Evolutionary conservation across 2,888 invertebrate species (phyloP).

Genomic region (Apotomis turbidana): DNA sequence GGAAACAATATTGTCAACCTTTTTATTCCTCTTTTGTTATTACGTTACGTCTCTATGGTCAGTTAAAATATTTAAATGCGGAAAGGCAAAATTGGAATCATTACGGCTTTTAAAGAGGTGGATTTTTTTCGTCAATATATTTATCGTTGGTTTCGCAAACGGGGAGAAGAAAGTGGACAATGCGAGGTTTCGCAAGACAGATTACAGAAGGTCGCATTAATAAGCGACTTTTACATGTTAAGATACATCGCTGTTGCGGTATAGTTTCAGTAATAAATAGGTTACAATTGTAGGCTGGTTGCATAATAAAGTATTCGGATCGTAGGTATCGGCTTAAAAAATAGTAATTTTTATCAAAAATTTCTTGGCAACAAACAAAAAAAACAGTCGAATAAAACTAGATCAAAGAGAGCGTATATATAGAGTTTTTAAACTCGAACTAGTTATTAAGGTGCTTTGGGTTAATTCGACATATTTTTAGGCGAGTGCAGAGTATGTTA

Average conservation of each 20-base stretch:
- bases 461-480: too few relatives aligned
- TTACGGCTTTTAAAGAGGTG: conserved; percentile 45
- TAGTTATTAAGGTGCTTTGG: too few relatives aligned
- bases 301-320: neutral
- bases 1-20: conserved; percentile 75
- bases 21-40: conserved; percentile 54
- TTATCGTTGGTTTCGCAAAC: conserved; percentile 57
- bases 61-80: conserved; percentile 44
- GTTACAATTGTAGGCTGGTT: neutral
- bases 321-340: neutral
- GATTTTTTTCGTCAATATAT: conserved; percentile 52
- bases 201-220: conserved; percentile 78
- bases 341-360: too few relatives aligned
- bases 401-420: too few relatives aligned
- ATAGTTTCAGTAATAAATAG: conserved; percentile 15
- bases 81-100: conserved; percentile 44
- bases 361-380: too few relatives aligned
- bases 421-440: too few relatives aligned
- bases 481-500: too few relatives aligned
- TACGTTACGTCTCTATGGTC: conserved; percentile 45
- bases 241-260: conserved; percentile 46
- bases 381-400: too few relatives aligned
- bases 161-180: conserved; percentile 74
- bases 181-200: conserved; percentile 78
- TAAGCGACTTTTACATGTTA: conserved; percentile 64